These are phyloP conservation scores for Syrrhaptes paradoxus DNA, from an alignment of 2,113 vertebrate genomes.

Conservation along the genomic window DNA sequence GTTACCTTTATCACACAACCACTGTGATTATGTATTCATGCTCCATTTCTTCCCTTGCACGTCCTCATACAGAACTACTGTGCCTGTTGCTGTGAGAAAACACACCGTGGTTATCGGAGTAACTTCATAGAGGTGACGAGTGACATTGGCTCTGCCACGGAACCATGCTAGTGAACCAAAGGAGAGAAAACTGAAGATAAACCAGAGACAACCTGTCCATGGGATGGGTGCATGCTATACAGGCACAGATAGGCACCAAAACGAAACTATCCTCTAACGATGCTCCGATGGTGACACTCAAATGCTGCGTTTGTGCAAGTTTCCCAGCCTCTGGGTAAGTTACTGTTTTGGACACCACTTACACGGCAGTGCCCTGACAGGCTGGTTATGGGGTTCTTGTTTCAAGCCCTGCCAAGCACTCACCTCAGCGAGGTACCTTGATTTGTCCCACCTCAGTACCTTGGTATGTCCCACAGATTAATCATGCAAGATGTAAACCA, in stretches of 20 bases:
- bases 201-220: not conserved
- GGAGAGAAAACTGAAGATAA: not conserved
- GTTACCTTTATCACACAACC: not conserved
- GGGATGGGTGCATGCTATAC: too few relatives aligned
- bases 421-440: not conserved
- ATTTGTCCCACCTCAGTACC: not conserved
- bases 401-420: not conserved
- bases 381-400: not conserved
- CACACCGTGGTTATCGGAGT: not conserved
- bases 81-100: not conserved
- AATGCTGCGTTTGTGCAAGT: not conserved
- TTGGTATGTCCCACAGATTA: not conserved
- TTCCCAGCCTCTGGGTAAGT: not conserved
- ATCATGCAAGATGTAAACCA: not conserved
- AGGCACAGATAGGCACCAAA: not conserved
- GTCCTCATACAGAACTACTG: not conserved
- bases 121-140: not conserved
- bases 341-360: not conserved
- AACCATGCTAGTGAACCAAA: not conserved
- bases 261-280: not conserved
- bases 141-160: too few relatives aligned
- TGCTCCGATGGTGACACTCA: not conserved
- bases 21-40: rapidly evolving
- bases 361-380: rapidly evolving
- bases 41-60: not conserved